Percentiles rank a stretch among this genome's conserved stretches.
phyloP scores from a whole-genome alignment of 23 tunicate species.

The Phallusia fumigata region DNA sequence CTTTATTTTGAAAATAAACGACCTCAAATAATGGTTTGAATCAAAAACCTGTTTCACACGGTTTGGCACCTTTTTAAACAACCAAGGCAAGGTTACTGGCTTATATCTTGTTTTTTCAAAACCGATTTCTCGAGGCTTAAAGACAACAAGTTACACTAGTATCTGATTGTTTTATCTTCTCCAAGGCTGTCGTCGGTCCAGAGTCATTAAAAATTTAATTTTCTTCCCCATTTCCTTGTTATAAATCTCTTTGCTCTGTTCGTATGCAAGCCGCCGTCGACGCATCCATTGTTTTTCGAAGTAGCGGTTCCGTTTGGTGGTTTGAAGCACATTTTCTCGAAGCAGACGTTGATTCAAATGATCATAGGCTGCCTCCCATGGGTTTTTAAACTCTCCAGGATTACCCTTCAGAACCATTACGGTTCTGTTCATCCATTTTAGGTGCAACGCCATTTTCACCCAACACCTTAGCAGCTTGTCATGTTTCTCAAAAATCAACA shows the following conservation, averaged over 20 bases:
- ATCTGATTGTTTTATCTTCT: not conserved
- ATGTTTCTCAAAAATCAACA: too few relatives aligned
- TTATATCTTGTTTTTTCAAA: too few relatives aligned
- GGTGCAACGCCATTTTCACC: constrained; percentile 45
- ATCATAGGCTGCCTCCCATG: constrained; percentile 30
- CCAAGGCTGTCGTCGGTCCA: constrained; percentile 69
- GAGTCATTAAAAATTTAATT: constrained; percentile 44
- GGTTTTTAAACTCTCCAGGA: not conserved
- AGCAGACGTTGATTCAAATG: constrained; percentile 14
- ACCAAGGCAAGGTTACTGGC: too few relatives aligned
- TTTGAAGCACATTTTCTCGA: constrained; percentile 32
- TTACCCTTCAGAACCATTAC: constrained; percentile 1
- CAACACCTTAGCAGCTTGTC: too few relatives aligned
- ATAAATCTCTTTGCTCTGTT: constrained; percentile 51
- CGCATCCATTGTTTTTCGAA: constrained; percentile 74
- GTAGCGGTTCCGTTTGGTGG: constrained; percentile 74
- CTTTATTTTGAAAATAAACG: too few relatives aligned
- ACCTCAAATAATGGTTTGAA: too few relatives aligned
- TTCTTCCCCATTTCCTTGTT: constrained; percentile 62
- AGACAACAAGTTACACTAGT: too few relatives aligned
- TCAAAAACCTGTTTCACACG: too few relatives aligned
- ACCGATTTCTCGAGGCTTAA: too few relatives aligned
- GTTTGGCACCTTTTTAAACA: too few relatives aligned
- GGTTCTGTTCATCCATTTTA: constrained; percentile 54
- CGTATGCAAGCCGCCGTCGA: constrained; percentile 67